A percentile compares a stretch with the other conserved stretches of the same genome.
Evolutionary conservation across 53 echinoderm and acorn worm species (phyloP).

Genomic region (Antedon mediterranea): DNA sequence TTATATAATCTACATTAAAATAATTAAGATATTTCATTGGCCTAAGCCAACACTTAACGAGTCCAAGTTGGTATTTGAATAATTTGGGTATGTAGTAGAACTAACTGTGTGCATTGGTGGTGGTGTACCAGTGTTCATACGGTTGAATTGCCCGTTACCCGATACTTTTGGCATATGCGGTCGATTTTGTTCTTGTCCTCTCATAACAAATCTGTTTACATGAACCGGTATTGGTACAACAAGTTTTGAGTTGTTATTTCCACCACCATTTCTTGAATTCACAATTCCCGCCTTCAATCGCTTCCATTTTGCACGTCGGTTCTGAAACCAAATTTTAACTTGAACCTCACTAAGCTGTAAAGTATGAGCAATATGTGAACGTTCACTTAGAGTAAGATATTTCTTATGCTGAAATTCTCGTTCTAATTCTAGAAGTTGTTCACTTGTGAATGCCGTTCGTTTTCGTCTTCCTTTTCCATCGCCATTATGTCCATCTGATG

Average conservation of each 20-base stretch:
- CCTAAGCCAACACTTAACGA: neutral
- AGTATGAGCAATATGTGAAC: conserved; percentile 62
- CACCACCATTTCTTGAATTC: conserved; percentile 35
- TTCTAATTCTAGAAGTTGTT: conserved; percentile 67
- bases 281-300: conserved; percentile 60
- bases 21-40: no score
- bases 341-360: conserved; percentile 75
- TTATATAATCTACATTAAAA: no score
- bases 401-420: conserved; percentile 83
- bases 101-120: neutral
- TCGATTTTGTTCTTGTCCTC: conserved; percentile 67
- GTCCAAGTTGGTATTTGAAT: neutral
- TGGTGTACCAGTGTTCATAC: neutral
- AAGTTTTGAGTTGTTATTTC: conserved; percentile 51
- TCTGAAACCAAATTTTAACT: conserved; percentile 87
- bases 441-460: conserved; percentile 79
- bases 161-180: conserved; percentile 43
- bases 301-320: conserved; percentile 81
- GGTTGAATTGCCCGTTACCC: neutral
- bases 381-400: conserved; percentile 68
- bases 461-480: conserved; percentile 56
- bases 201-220: conserved; percentile 68
- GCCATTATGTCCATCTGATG: conserved; percentile 9
- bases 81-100: neutral
- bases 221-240: conserved; percentile 79